phyloP scores from a whole-genome alignment of 2,888 invertebrate genomes.

The Nasonovia ribisnigri region DNA sequence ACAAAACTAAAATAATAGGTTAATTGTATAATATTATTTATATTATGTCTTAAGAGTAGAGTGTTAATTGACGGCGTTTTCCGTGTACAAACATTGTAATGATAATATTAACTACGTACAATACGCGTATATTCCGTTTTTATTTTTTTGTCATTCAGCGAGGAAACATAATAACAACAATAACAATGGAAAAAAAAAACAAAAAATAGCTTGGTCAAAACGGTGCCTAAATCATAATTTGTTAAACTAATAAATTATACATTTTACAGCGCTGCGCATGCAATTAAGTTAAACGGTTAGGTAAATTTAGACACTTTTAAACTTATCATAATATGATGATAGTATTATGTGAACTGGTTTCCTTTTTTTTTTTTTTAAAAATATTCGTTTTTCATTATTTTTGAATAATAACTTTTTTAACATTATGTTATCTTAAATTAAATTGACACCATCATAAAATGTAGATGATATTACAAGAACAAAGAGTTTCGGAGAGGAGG shows the following conservation, averaged over 20 bases:
- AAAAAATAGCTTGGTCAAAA: background rate
- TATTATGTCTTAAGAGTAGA: slow-evolving; percentile 23
- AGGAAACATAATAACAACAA: background rate
- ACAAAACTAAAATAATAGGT: background rate
- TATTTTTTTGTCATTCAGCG: background rate
- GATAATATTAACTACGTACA: slow-evolving; percentile 8
- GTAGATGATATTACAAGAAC: background rate
- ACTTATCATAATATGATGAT: background rate
- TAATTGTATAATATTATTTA: background rate
- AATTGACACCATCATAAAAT: background rate
- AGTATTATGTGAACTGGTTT: background rate
- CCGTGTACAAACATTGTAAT: background rate
- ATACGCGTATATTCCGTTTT: background rate
- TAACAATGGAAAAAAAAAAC: background rate
- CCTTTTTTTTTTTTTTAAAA: background rate
- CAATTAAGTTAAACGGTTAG: background rate
- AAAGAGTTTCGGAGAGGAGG: background rate
- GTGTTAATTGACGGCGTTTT: slow-evolving; percentile 51
- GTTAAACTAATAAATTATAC: background rate
- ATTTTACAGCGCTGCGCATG: background rate
- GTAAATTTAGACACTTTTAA: background rate
- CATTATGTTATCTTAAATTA: background rate
- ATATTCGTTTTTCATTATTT: background rate
- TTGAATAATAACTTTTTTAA: background rate
- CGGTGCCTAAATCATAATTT: background rate